Conservation (phyloP, 2,797 vertebrate species). For the Falco naumanni region DNA sequence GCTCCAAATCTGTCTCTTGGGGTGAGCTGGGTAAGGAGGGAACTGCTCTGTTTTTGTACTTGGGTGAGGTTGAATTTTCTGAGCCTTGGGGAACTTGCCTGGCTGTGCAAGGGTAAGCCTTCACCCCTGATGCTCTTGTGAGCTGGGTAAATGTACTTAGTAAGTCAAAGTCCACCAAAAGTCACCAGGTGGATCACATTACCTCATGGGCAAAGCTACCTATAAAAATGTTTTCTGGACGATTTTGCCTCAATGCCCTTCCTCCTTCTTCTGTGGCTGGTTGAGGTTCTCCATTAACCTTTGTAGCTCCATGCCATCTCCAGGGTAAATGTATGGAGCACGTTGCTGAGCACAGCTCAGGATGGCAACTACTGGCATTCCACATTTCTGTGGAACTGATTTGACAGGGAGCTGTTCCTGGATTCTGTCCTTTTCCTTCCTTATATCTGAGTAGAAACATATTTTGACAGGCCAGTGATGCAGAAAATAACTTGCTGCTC, state of each 20-base stretch:
- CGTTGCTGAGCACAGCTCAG: not conserved
- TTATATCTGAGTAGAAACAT: slow-evolving; percentile 24
- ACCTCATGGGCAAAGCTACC: not conserved
- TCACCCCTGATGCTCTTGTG: not conserved
- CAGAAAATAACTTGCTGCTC: slow-evolving; percentile 46
- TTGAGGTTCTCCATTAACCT: not conserved
- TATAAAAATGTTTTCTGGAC: not conserved
- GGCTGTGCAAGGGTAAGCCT: not conserved
- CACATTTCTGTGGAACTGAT: not conserved
- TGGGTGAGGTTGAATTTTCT: not conserved
- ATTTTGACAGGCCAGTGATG: slow-evolving; percentile 57
- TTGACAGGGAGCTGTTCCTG: not conserved
- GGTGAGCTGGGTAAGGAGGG: not conserved
- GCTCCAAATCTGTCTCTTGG: not conserved
- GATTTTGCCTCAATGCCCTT: not conserved
- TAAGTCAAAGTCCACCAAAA: not conserved
- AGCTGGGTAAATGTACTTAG: not conserved
- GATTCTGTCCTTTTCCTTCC: slow-evolving; percentile 1
- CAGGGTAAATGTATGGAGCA: not conserved
- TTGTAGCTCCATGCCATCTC: not conserved
- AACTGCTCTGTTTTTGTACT: not conserved
- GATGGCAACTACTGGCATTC: not conserved
- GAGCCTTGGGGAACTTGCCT: not conserved
- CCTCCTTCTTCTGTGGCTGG: not conserved
- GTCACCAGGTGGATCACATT: not conserved